These are phyloP conservation scores for Sternarchorhynchus goeldii DNA, from an alignment of 2,797 vertebrate species.

Conservation along the genomic window DNA sequence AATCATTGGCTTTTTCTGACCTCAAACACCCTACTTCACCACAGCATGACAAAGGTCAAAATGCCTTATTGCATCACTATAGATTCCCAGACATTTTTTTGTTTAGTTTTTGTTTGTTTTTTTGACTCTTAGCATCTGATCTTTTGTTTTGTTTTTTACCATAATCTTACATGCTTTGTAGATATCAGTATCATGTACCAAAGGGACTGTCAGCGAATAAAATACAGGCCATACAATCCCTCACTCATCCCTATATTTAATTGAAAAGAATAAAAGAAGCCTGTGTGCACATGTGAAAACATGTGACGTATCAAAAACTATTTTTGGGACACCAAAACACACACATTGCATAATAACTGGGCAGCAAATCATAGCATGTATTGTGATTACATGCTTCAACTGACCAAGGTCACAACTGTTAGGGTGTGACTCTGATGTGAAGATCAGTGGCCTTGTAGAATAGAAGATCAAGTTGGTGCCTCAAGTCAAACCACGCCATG, in stretches of 20 bases:
- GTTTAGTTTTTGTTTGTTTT: background rate
- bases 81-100: background rate
- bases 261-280: background rate
- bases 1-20: conserved; percentile 67
- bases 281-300: background rate
- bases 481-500: background rate
- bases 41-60: conserved; percentile 2
- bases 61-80: background rate
- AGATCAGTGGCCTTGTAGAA: conserved; percentile 14
- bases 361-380: conserved; percentile 36
- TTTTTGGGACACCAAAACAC: conserved; percentile 35
- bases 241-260: background rate
- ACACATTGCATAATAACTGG: conserved; percentile 34
- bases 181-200: background rate
- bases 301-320: background rate
- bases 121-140: background rate
- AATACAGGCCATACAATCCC: background rate
- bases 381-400: conserved; percentile 40
- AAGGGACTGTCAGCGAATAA: background rate
- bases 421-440: conserved; percentile 25
- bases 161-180: background rate
- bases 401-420: conserved; percentile 15
- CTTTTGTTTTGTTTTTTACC: background rate
- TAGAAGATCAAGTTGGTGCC: background rate
- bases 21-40: conserved; percentile 39